A percentile compares a stretch with the other conserved stretches of the same genome.
Evolutionary conservation across 2,113 vertebrate genomes (phyloP).

Genomic region (Oplegnathus fasciatus): DNA sequence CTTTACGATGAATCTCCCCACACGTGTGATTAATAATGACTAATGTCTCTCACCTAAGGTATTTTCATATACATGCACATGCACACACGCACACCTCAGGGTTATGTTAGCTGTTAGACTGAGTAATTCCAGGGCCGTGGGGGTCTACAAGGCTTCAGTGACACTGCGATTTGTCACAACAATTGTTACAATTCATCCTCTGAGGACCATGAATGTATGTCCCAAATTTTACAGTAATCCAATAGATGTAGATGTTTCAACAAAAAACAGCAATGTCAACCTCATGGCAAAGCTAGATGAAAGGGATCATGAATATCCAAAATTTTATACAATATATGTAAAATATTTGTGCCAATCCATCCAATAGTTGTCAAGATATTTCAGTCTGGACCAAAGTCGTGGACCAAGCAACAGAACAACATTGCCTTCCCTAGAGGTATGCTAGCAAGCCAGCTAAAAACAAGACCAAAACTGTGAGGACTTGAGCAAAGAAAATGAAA

Average conservation of each 20-base stretch:
- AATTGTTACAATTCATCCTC: neutral
- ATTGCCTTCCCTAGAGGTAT: neutral
- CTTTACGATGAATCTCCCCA: constrained; percentile 23
- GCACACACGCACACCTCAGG: neutral
- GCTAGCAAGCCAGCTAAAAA: neutral
- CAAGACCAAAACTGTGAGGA: neutral
- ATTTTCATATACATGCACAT: neutral
- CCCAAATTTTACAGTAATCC: neutral
- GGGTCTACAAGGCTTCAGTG: neutral
- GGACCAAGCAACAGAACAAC: neutral
- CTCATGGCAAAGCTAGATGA: neutral
- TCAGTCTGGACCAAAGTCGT: too few relatives aligned
- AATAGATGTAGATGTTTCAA: neutral
- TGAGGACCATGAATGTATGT: neutral
- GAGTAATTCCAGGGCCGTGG: constrained; percentile 8
- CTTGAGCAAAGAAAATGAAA: neutral
- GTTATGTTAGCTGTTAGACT: constrained; percentile 5
- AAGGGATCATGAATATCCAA: neutral
- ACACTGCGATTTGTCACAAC: neutral
- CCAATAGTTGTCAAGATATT: neutral
- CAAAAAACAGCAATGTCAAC: neutral
- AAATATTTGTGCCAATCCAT: neutral
- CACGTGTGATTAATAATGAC: neutral
- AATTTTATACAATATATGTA: neutral
- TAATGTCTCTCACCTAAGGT: neutral